phyloP scores from a whole-genome alignment of 2,797 vertebrate species.

The Chelon auratus region DNA sequence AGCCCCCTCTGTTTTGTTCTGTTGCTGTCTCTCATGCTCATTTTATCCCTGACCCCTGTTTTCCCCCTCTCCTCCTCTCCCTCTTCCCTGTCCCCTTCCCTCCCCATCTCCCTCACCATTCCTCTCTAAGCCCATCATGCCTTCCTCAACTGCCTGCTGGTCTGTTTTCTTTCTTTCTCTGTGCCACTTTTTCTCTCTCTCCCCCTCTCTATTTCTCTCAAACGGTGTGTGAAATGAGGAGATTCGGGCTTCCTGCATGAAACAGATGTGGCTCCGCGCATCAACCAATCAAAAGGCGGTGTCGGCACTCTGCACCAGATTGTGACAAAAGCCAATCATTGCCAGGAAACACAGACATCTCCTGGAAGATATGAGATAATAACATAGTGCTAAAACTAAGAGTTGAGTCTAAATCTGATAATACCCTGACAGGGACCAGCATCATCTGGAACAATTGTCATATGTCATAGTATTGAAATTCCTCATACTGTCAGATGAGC shows the following conservation, averaged over 20 bases:
- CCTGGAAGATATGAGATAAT: conserved; percentile 32
- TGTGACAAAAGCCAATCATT: conserved; percentile 50
- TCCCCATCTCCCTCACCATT: neutral
- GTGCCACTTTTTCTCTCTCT: conserved; percentile 28
- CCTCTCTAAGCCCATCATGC: conserved; percentile 24
- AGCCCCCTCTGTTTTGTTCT: conserved; percentile 21
- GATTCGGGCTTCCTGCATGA: conserved; percentile 53
- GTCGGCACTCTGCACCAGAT: conserved; percentile 35
- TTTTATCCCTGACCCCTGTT: conserved; percentile 30
- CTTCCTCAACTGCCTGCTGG: conserved; percentile 28
- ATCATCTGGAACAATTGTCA: neutral
- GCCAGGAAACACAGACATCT: conserved; percentile 32
- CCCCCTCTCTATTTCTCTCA: conserved; percentile 55
- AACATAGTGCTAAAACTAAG: conserved; percentile 8
- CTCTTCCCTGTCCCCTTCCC: neutral
- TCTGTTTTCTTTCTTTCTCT: conserved; percentile 47
- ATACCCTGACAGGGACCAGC: neutral
- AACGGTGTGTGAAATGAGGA: conserved; percentile 76
- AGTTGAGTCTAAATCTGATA: conserved; percentile 11
- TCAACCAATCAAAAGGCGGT: conserved; percentile 54
- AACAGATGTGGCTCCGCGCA: conserved; percentile 70
- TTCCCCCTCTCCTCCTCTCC: neutral
- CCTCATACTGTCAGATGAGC: neutral
- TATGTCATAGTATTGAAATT: neutral
- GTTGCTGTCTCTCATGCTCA: conserved; percentile 23